Percentiles rank a stretch among this genome's conserved stretches.
Conservation (phyloP, 2,797 vertebrate genomes). For the Phataginus tricuspis region DNA sequence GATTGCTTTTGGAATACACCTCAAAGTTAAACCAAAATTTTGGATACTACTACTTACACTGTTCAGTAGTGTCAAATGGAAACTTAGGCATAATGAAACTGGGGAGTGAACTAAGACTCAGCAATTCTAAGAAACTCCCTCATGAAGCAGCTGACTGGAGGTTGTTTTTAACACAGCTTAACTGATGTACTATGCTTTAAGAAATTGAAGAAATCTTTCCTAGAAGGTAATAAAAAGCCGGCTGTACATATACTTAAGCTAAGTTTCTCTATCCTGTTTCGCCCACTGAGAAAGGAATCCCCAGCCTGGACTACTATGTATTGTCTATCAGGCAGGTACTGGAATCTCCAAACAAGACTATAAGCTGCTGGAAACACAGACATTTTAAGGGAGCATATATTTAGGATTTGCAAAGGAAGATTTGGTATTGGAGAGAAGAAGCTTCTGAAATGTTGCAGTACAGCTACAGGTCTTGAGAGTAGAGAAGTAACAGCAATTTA, state of each 20-base stretch:
- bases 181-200: neutral
- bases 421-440: neutral
- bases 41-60: neutral
- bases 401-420: neutral
- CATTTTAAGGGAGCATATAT: neutral
- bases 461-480: neutral
- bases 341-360: neutral
- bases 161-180: conserved; percentile 10
- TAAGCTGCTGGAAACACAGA: neutral
- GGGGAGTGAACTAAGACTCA: neutral
- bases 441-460: neutral
- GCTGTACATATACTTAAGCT: neutral
- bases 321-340: neutral
- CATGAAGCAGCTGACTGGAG: neutral
- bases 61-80: neutral
- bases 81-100: neutral
- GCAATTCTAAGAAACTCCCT: conserved; percentile 19
- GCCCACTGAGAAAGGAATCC: neutral
- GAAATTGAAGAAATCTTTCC: neutral
- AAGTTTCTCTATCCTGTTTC: neutral
- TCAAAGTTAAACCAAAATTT: neutral
- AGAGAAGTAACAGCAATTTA: neutral
- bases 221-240: neutral
- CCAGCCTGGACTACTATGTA: neutral
- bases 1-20: neutral